A percentile compares a stretch with the other conserved stretches of the same genome.
Evolutionary conservation across 2,888 invertebrate species (phyloP).

Genomic region (Cistogaster globosa): DNA sequence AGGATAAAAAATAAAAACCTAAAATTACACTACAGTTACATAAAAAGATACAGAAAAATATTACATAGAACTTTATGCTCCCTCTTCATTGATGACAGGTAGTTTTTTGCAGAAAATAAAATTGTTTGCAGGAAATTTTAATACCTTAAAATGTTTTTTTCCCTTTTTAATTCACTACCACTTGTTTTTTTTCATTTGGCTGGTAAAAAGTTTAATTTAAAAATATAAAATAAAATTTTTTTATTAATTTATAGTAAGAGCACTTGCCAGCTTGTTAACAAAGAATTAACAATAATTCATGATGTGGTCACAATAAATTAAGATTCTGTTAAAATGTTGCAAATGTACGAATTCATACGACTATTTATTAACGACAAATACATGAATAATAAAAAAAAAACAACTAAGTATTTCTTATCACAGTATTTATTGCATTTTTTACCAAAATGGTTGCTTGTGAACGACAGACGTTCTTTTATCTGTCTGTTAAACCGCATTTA

Average conservation of each 20-base stretch:
- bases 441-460: slow-evolving; percentile 36
- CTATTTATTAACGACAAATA: slow-evolving; percentile 29
- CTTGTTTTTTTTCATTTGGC: neutral
- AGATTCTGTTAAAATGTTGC: slow-evolving; percentile 38
- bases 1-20: neutral
- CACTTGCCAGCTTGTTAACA: slow-evolving; percentile 32
- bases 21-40: too few relatives aligned
- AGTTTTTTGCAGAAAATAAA: neutral
- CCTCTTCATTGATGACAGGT: too few relatives aligned
- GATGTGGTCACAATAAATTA: slow-evolving; percentile 62
- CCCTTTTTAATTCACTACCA: too few relatives aligned
- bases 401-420: neutral
- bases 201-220: neutral
- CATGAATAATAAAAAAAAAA: slow-evolving; percentile 2
- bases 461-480: slow-evolving; percentile 31
- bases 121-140: too few relatives aligned
- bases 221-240: neutral
- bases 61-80: too few relatives aligned
- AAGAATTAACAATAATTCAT: slow-evolving; percentile 56
- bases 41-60: too few relatives aligned
- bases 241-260: slow-evolving; percentile 27
- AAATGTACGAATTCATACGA: neutral
- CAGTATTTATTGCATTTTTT: slow-evolving; percentile 37
- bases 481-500: slow-evolving; percentile 61
- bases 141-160: too few relatives aligned